Base-by-base conservation (phyloP, 1,140 invertebrate genomes). In the Linepithema humile region DNA sequence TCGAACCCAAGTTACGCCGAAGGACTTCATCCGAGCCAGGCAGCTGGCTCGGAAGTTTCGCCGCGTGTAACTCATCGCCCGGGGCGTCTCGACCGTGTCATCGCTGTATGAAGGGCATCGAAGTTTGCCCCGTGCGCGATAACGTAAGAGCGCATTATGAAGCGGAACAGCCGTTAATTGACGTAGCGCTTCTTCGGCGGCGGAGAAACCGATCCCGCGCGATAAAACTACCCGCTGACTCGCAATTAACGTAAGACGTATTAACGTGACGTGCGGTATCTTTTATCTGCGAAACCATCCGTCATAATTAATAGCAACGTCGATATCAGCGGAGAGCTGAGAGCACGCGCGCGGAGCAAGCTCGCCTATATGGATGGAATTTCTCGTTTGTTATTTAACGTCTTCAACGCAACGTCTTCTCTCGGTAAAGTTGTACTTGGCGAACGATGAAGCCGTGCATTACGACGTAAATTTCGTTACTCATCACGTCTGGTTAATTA, bases 321-420 rank as follows among this genome's bases (percentile, higher is more conserved):
- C 75, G 64, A 80, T 80, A 69, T 55, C 64, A 20, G 23, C 59
- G 43, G n/a, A 48, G 32, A 53, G 45, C 32, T 38, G 7, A 32
- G n/a, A 73, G 32, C 32, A 29, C 38, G 12, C 32, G 23, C 17
- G 12, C 45, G 15, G 60, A 55, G 43, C 43, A 9, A 45, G 43
- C 32, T 26, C 32, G 59, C 20, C 48, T 55, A 17, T 17, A 1
- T 57, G 53, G 40, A 40, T 75, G 40, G 29, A 69, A 55, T 70
- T 69, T 15, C 75, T 80, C 75, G 75, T 80, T 43, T 69, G 64
- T 80, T 80, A 80, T 65, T 80, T 70, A 80, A 35, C 59, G 32
- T 17, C n/a, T n/a, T 15, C 29, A 9, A n/a, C 50, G 45, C 29
- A 60, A 40, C 72, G 75, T 69, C 62, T 78, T 48, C 35, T 64